Conservation (phyloP, 2,113 vertebrate genomes). For the Toxostoma redivivum region DNA sequence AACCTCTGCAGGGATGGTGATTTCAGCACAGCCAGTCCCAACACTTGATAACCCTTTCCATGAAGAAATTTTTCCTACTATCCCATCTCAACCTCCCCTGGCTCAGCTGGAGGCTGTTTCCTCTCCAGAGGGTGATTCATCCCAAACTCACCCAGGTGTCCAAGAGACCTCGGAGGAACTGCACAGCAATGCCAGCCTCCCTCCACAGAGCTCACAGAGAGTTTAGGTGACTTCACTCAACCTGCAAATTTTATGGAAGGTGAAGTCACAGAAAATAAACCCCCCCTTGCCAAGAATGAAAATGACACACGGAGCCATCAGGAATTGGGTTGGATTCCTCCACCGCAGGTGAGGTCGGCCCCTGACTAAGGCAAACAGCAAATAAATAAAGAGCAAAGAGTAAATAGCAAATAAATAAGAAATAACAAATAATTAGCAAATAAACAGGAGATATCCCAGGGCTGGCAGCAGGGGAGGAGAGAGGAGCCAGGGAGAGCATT, state of each 20-base stretch:
- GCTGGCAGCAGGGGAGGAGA: neutral
- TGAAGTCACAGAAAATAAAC: neutral
- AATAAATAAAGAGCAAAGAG: neutral
- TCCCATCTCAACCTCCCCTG: neutral
- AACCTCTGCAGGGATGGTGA: neutral
- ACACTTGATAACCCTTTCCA: neutral
- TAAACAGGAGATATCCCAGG: neutral
- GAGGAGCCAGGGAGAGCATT: neutral
- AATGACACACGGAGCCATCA: fast-evolving
- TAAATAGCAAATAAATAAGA: neutral
- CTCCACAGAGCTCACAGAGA: too few relatives aligned
- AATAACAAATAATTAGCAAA: neutral
- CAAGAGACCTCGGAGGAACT: neutral
- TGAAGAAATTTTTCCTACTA: neutral
- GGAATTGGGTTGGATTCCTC: neutral
- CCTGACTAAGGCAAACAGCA: neutral
- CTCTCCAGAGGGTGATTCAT: neutral
- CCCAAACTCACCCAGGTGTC: neutral
- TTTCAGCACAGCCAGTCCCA: neutral
- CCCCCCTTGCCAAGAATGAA: neutral
- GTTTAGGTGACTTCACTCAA: neutral
- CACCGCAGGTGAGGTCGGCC: fast-evolving
- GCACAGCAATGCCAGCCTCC: fast-evolving
- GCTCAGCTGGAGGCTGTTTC: neutral
- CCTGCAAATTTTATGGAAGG: neutral